A percentile compares a stretch with the other conserved stretches of the same genome.
Evolutionary conservation across 2,113 vertebrate species (phyloP).

Genomic region (Phocoena sinus): DNA sequence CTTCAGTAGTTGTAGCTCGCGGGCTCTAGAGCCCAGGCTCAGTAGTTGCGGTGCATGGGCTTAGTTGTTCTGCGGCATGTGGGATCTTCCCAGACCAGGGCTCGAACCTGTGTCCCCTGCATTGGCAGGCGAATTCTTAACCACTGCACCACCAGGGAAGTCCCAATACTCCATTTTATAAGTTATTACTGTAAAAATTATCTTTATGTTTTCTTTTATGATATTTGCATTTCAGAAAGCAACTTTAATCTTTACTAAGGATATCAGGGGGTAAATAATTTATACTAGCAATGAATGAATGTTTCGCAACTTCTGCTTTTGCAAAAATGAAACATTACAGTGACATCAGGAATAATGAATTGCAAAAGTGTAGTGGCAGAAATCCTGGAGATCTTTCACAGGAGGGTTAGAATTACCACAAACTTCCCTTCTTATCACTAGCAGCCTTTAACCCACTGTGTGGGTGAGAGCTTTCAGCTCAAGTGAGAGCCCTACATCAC

Average conservation of each 20-base stretch:
- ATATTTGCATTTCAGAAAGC: constrained; percentile 5
- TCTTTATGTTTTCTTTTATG: not conserved
- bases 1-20: no score
- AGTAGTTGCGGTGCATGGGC: no score
- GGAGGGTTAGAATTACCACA: not conserved
- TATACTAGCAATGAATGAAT: not conserved
- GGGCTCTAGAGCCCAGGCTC: no score
- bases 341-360: not conserved
- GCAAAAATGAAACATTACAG: not conserved
- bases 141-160: no score
- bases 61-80: no score
- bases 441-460: not conserved
- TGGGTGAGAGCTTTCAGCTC: not conserved
- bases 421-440: not conserved
- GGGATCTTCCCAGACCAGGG: no score
- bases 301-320: constrained; percentile 17
- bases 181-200: constrained; percentile 3
- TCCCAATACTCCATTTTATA: not conserved
- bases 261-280: not conserved
- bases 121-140: no score
- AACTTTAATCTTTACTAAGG: not conserved
- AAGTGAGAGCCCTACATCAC: not conserved
- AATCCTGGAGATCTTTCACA: not conserved
- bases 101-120: no score
- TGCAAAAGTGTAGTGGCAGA: not conserved